Conservation (phyloP, 2,113 vertebrate species). For the Nothoprocta pentlandii region DNA sequence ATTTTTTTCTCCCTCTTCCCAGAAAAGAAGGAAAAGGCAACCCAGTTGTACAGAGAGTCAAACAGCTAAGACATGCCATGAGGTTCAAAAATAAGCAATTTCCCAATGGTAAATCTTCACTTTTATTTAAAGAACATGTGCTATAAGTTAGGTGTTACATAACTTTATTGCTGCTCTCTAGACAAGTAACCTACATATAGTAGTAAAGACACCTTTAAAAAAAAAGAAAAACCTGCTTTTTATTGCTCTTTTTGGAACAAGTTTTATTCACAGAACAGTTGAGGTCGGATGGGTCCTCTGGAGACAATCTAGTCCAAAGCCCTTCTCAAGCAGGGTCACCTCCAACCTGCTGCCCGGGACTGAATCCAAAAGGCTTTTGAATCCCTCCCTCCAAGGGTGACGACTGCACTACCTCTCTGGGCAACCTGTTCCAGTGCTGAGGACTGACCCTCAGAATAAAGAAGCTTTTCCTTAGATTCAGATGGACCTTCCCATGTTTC, state of each 20-base stretch:
- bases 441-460: background rate
- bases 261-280: background rate
- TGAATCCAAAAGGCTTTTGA: background rate
- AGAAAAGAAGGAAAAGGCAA: background rate
- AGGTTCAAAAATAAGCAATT: background rate
- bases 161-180: background rate
- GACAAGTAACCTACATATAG: background rate
- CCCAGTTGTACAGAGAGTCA: background rate
- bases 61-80: background rate
- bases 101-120: background rate
- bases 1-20: too few species aligned
- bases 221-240: background rate
- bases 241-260: background rate
- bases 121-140: constrained; percentile 1
- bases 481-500: background rate
- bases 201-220: background rate
- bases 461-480: background rate
- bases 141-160: background rate
- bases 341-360: background rate
- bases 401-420: background rate
- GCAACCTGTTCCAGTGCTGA: background rate
- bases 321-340: background rate
- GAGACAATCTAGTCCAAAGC: background rate
- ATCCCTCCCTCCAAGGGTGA: background rate
- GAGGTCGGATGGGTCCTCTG: background rate